Base-by-base conservation (phyloP, 2,888 invertebrate species). In the Abrostola tripartita region DNA sequence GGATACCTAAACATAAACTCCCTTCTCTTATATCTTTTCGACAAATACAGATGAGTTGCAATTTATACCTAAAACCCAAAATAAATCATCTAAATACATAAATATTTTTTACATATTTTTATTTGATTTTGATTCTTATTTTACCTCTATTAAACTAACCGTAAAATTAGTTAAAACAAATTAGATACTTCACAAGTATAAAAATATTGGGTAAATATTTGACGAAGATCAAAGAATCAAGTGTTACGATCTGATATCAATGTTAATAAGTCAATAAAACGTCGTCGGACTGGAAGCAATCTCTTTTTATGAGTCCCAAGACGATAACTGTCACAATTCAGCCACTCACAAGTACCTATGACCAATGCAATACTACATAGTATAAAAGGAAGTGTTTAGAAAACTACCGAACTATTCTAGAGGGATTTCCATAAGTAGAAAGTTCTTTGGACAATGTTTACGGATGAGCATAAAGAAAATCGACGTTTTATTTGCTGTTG, bases 221-320 rank as follows among this genome's bases (percentile, higher is more conserved):
- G 88, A 88, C 90, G 83, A 86, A 90, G 91, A 92, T 92, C 93
- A 92, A 92, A 92, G 92, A 92, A 91, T 92, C 88, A 87, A 92
- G 89, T 89, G 92, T 92, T 92, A 92, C 93, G 92, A 93, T 92
- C 92, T 88, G 92, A 93, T 93, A 93, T 93, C 93, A 92, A 92
- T 93, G 93, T 93, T 93, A 93, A 93, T 93, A 93, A 93, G 93
- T 93, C 93, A 93, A 93, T 93, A 93, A 93, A 93, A 92, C 90
- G 93, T 90, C 90, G 91, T 81, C 87, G 88, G 88, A 91, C 89
- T 93, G 89, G 89, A 93, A 92, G 92, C 93, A 93, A 93, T 93
- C 93, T 92, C 92, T 90, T 93, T 93, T 93, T 93, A 93, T 88
- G 91, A 89, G 92, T 91, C 93, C 91, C 92, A 76, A 76, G 92